A percentile compares a stretch with the other conserved stretches of the same genome.
Conservation (phyloP, 2,888 invertebrate species). For the Megastigmus dorsalis region DNA sequence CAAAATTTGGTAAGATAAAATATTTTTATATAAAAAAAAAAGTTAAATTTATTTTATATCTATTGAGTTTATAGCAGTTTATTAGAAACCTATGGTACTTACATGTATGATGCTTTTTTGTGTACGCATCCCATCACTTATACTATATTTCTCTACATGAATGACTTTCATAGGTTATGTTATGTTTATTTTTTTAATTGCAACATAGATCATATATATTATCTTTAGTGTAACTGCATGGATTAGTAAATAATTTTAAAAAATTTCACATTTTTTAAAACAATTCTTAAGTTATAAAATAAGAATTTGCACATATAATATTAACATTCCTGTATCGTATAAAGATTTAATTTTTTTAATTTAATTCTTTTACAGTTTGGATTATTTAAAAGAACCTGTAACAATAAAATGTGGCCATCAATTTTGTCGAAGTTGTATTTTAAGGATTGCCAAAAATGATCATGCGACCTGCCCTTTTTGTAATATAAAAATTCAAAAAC, state of each 20-base stretch:
- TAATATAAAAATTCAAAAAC: conserved; percentile 56
- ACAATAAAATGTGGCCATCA: conserved; percentile 63
- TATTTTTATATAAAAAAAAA: neutral
- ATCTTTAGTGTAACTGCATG: too few relatives aligned
- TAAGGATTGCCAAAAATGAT: conserved; percentile 53
- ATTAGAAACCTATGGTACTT: too few relatives aligned
- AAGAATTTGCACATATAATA: too few relatives aligned
- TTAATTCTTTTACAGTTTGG: conserved; percentile 58
- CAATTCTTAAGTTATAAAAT: too few relatives aligned
- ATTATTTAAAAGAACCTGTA: conserved; percentile 57
- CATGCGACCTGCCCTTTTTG: conserved; percentile 62
- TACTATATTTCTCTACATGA: too few relatives aligned
- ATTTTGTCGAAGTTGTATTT: conserved; percentile 62
- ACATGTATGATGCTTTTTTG: too few relatives aligned
- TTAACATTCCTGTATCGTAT: neutral
- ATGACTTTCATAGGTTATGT: neutral
- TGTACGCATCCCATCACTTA: too few relatives aligned
- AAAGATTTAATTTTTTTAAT: neutral
- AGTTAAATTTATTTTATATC: neutral
- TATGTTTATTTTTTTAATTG: neutral
- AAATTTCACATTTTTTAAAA: neutral
- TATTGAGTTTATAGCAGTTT: too few relatives aligned
- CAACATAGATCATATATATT: neutral
- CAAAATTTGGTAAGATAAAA: conserved; percentile 58
- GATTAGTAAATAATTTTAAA: neutral